Conservation (phyloP, 2,888 invertebrate species). For the Leistus spinibarbis region DNA sequence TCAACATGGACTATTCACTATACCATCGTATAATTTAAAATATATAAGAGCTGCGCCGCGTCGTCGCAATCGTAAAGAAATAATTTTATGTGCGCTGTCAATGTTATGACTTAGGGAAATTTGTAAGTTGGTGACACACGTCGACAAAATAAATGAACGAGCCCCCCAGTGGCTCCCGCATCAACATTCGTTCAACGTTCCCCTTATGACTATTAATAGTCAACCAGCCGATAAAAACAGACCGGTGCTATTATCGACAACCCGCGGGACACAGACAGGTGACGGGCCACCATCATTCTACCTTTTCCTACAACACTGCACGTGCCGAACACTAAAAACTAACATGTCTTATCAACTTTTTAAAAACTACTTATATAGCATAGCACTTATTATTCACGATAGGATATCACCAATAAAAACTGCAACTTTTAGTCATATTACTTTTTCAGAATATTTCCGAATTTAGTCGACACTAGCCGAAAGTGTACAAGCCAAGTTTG, state of each 20-base stretch:
- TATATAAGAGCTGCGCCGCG: too few relatives aligned
- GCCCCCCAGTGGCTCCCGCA: neutral
- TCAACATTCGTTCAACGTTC: neutral
- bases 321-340: neutral
- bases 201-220: constrained; percentile 19
- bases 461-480: too few relatives aligned
- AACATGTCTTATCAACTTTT: neutral
- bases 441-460: too few relatives aligned
- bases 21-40: too few relatives aligned
- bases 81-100: neutral
- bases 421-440: too few relatives aligned
- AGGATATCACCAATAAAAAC: neutral
- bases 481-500: too few relatives aligned
- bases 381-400: too few relatives aligned
- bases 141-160: neutral
- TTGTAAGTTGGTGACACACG: neutral
- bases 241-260: constrained; percentile 30
- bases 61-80: neutral
- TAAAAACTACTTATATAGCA: too few relatives aligned
- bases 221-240: constrained; percentile 12
- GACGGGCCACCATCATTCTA: neutral
- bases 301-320: neutral
- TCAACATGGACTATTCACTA: too few relatives aligned
- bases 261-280: constrained; percentile 10
- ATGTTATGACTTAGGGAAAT: neutral